Evolutionary conservation across 2,113 vertebrate genomes (phyloP).

Genomic region (Mola mola): DNA sequence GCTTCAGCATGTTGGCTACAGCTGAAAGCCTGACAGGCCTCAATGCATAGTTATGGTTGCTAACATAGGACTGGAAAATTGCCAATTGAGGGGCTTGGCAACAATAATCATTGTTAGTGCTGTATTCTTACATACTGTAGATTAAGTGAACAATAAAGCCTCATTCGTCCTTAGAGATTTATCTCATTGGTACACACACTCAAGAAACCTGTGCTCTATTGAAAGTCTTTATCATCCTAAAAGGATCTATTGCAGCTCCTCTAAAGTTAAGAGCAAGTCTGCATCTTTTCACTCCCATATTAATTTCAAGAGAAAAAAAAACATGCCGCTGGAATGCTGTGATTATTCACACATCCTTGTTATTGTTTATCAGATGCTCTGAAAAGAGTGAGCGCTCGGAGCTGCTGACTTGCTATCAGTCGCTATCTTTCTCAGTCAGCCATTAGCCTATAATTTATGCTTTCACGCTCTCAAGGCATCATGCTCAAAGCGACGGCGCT

Average conservation of each 20-base stretch:
- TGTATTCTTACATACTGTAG: no score
- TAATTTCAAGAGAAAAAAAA: slow-evolving; percentile 37
- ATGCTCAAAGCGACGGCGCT: slow-evolving; percentile 20
- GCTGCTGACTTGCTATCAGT: slow-evolving; percentile 57
- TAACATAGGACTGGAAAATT: no score
- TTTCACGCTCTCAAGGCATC: slow-evolving; percentile 48
- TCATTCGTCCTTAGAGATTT: no score
- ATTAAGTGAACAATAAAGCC: no score
- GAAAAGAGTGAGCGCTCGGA: slow-evolving; percentile 25
- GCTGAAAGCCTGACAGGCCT: no score
- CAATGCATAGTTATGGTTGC: no score
- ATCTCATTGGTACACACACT: background rate
- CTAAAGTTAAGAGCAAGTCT: slow-evolving; percentile 33
- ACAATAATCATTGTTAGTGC: no score
- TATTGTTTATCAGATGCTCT: slow-evolving; percentile 63
- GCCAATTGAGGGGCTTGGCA: no score
- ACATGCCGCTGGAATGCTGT: slow-evolving; percentile 30
- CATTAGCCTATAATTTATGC: slow-evolving; percentile 70
- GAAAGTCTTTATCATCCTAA: slow-evolving; percentile 7
- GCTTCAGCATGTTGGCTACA: no score
- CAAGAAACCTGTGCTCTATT: slow-evolving; percentile 19
- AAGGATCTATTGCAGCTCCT: slow-evolving; percentile 35
- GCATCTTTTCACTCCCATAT: slow-evolving; percentile 49
- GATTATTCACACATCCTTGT: slow-evolving; percentile 61
- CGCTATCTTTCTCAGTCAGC: slow-evolving; percentile 55